phyloP scores from a whole-genome alignment of 2,888 invertebrate species.

The Glyphotaelius pellucidus region DNA sequence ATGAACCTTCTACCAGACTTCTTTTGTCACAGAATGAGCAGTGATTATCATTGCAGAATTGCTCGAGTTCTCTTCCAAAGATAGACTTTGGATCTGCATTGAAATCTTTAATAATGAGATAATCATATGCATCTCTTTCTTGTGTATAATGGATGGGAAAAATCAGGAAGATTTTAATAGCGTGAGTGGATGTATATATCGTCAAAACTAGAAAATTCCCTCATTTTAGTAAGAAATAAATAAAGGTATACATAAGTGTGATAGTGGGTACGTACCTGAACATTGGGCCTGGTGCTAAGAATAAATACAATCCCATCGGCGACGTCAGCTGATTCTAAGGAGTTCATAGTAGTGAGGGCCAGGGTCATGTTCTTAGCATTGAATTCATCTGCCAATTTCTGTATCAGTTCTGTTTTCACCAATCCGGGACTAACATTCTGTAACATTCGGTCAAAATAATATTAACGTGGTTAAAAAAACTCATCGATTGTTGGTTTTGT shows the following conservation, averaged over 20 bases:
- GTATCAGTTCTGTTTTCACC: conserved; percentile 75
- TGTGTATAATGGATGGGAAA: no score
- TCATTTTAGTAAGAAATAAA: no score
- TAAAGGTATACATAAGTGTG: no score
- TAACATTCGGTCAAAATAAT: conserved; percentile 49
- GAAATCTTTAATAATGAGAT: not conserved
- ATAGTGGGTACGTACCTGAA: conserved; percentile 72
- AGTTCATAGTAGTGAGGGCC: conserved; percentile 10
- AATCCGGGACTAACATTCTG: conserved; percentile 82
- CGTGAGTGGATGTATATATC: no score
- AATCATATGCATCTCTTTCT: no score
- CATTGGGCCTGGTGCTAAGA: conserved; percentile 79
- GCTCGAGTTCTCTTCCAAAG: not conserved
- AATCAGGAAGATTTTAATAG: no score
- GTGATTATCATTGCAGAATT: not conserved
- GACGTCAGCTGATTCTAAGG: conserved; percentile 75
- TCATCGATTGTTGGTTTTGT: no score
- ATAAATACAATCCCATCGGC: conserved; percentile 80
- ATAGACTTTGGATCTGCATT: not conserved
- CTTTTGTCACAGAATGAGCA: not conserved
- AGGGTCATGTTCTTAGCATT: conserved; percentile 11
- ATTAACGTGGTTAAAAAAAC: no score
- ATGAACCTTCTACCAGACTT: not conserved
- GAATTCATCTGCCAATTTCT: not conserved
- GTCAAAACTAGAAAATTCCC: no score